Conservation (phyloP, 2,113 vertebrate genomes). For the Pteruthius melanotis region DNA sequence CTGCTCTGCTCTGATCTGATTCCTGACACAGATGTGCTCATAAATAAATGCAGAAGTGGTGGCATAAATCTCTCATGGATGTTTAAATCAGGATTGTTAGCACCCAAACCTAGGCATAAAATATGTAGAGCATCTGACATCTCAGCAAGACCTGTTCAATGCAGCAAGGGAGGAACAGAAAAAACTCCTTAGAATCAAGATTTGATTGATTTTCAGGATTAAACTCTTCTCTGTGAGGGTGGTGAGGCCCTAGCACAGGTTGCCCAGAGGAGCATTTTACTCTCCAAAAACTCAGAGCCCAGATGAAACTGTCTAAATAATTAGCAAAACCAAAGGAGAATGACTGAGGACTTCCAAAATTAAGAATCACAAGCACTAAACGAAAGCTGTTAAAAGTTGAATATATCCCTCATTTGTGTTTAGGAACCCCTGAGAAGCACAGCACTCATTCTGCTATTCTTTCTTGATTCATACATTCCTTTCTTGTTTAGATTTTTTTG, state of each 20-base stretch:
- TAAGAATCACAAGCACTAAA: neutral
- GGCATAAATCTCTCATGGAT: neutral
- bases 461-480: neutral
- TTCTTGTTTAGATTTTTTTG: neutral
- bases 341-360: neutral
- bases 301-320: neutral
- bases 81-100: neutral
- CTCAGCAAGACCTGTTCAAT: neutral
- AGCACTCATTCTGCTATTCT: neutral
- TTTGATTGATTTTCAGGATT: neutral
- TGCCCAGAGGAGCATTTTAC: neutral
- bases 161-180: neutral
- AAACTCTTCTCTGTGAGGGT: neutral
- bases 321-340: neutral
- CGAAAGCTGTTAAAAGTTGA: neutral
- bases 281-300: neutral
- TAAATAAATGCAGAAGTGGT: neutral
- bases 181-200: neutral
- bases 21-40: neutral
- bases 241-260: neutral
- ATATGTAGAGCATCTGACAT: neutral
- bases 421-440: neutral
- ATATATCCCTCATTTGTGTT: neutral
- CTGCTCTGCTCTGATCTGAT: neutral
- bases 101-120: neutral